A percentile compares a stretch with the other conserved stretches of the same genome.
These are phyloP conservation scores for Gandaritis pyraliata DNA, from an alignment of 2,888 invertebrate species.

Conservation along the genomic window DNA sequence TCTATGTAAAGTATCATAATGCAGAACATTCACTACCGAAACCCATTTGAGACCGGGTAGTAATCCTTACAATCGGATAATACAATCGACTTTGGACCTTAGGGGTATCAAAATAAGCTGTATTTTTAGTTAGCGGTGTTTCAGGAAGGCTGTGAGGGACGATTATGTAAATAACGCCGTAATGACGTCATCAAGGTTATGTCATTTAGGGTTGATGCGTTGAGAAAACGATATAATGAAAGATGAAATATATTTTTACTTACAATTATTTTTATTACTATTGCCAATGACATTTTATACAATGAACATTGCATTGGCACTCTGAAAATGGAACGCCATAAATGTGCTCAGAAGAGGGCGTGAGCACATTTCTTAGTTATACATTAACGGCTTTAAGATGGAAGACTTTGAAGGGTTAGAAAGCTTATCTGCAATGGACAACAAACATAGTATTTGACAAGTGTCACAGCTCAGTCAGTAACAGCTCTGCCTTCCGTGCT, in stretches of 20 bases:
- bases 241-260: slow-evolving; percentile 56
- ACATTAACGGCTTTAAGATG: too few species aligned
- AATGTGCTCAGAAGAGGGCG: too few species aligned
- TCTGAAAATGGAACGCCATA: too few species aligned
- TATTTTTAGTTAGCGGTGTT: slow-evolving; percentile 11
- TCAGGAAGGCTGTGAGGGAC: slow-evolving; percentile 40
- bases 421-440: too few species aligned
- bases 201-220: slow-evolving; percentile 63
- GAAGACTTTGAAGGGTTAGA: too few species aligned
- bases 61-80: slow-evolving; percentile 26
- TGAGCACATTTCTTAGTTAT: too few species aligned
- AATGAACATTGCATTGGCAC: too few species aligned
- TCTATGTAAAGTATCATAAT: slow-evolving; percentile 61
- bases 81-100: slow-evolving; percentile 26
- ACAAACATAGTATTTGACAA: too few species aligned
- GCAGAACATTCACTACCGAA: slow-evolving; percentile 45
- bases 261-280: slow-evolving; percentile 22
- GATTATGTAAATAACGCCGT: slow-evolving; percentile 74
- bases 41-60: slow-evolving; percentile 45
- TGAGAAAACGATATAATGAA: slow-evolving; percentile 65
- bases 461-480: too few species aligned
- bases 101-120: slow-evolving; percentile 4
- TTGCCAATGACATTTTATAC: too few species aligned
- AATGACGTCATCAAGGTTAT: slow-evolving; percentile 71
- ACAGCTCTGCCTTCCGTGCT: too few species aligned